Evolutionary conservation across 2,888 invertebrate species (phyloP).

Genomic region (Heliconius ethilla): DNA sequence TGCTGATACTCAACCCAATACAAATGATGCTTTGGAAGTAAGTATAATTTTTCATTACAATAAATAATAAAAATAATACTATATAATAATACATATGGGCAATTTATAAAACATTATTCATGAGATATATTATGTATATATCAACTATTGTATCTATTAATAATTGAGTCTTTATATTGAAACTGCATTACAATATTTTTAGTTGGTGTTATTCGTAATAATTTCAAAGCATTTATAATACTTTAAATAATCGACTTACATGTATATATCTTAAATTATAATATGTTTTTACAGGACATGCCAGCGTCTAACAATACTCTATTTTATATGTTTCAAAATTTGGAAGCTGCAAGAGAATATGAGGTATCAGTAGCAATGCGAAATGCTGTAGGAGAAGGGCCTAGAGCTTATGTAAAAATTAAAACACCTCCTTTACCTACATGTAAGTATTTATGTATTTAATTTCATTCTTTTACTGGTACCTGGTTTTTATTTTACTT

Average conservation of each 20-base stretch:
- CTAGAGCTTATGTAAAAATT: constrained; percentile 84
- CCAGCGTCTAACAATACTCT: constrained; percentile 85
- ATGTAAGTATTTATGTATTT: constrained; percentile 70
- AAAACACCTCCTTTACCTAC: constrained; percentile 85
- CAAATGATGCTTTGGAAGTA: constrained; percentile 86
- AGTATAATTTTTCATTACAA: constrained; percentile 22
- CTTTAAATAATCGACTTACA: too few relatives aligned
- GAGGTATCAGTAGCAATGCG: constrained; percentile 90
- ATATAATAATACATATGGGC: not conserved
- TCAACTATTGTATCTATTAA: too few relatives aligned
- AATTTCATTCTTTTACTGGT: not conserved
- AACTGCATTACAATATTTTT: too few relatives aligned
- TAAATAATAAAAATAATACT: not conserved
- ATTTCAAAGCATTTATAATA: too few relatives aligned
- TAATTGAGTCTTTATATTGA: too few relatives aligned
- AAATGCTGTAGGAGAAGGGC: constrained; percentile 91
- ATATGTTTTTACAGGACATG: constrained; percentile 84
- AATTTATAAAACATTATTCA: not conserved
- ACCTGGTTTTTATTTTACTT: not conserved
- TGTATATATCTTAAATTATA: not conserved
- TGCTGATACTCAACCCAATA: constrained; percentile 79
- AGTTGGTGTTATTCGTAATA: too few relatives aligned
- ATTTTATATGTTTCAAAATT: constrained; percentile 89
- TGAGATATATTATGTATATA: too few relatives aligned
- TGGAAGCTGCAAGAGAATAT: constrained; percentile 87